phyloP scores from a whole-genome alignment of 2,113 vertebrate species.

The Trogon surrucura region DNA sequence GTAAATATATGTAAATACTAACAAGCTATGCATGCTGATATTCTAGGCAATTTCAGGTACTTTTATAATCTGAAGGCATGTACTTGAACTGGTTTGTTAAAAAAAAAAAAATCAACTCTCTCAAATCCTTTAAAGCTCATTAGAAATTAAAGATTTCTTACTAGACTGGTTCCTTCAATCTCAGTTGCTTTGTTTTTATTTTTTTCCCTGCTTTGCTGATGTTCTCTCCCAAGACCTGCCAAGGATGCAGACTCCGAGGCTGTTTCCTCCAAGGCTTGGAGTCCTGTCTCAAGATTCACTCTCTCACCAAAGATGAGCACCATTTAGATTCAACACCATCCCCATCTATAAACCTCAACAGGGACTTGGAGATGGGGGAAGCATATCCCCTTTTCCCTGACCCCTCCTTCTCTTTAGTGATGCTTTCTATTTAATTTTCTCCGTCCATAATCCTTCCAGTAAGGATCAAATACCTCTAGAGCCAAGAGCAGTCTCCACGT shows the following conservation, averaged over 20 bases:
- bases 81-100: constrained; percentile 83
- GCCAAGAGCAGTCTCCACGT: neutral
- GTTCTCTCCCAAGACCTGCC: neutral
- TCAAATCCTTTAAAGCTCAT: constrained; percentile 77
- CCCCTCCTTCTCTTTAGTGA: neutral
- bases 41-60: constrained; percentile 97
- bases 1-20: constrained; percentile 98
- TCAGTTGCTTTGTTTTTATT: constrained; percentile 30
- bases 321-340: neutral
- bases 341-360: neutral
- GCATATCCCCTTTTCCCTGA: neutral
- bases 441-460: neutral
- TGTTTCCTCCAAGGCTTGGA: accelerated
- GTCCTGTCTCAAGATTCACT: neutral
- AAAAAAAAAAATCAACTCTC: constrained; percentile 78
- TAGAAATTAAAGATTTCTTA: constrained; percentile 85
- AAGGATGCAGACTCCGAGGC: neutral
- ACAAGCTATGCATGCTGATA: constrained; percentile 95
- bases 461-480: neutral
- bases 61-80: constrained; percentile 98
- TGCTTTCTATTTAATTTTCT: neutral
- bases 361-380: neutral
- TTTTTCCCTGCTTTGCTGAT: neutral
- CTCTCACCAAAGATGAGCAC: accelerated
- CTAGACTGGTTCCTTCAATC: constrained; percentile 66